These are phyloP conservation scores for Coluber constrictor DNA, from an alignment of 2,797 vertebrate genomes.

Conservation along the genomic window DNA sequence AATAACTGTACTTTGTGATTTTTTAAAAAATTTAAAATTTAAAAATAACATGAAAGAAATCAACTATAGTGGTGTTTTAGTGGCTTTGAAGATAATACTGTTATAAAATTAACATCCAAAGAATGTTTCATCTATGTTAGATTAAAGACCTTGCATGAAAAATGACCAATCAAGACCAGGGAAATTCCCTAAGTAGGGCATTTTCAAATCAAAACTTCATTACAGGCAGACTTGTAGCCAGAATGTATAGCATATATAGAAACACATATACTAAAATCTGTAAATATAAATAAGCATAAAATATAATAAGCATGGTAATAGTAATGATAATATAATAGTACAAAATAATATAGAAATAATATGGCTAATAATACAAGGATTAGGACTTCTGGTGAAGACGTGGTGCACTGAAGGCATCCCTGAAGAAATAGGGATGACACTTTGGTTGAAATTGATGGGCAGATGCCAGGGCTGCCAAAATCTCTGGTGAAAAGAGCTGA, in stretches of 20 bases:
- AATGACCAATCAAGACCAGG: neutral
- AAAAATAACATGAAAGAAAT: neutral
- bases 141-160: neutral
- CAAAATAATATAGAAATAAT: neutral
- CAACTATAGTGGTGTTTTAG: neutral
- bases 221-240: neutral
- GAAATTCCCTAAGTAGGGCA: neutral
- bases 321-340: neutral
- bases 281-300: neutral
- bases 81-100: neutral
- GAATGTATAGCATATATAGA: neutral
- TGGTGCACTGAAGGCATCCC: neutral
- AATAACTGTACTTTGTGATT: neutral
- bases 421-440: neutral
- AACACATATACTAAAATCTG: neutral
- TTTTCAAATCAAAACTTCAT: neutral
- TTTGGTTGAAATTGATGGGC: neutral
- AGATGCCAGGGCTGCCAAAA: neutral
- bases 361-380: neutral
- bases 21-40: neutral
- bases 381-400: neutral
- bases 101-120: neutral
- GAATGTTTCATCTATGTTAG: neutral
- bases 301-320: neutral
- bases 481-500: neutral